Base-by-base conservation (phyloP, 2,888 invertebrate genomes). In the Tridacna gigas region DNA sequence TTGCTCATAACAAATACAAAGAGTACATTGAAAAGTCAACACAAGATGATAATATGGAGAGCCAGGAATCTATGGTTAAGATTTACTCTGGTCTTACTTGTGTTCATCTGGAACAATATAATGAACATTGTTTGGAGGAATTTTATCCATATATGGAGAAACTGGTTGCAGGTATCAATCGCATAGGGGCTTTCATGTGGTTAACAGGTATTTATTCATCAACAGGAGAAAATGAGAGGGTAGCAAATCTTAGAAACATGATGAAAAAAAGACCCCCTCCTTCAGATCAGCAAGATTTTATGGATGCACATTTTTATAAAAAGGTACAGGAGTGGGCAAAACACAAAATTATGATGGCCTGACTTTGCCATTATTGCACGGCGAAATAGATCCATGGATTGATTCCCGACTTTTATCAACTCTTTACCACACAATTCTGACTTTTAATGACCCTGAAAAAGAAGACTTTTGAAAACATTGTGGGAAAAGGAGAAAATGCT, bases 1-100 rank as follows among this genome's bases (percentile, higher is more conserved):
- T 83, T 45, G 86, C 80, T 37, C 77, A 79, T 60, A 67, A 77
- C 18, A 26, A n/a, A 22, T 84, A 76, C 65, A 69, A 71, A 47
- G 37, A 63, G 0, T 37, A 45, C 5, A 28, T 63, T n/a, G 20
- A 75, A 22, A 5, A n/a, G 15, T 22, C 63, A 13, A 25, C 22
- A 25, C 48, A 22, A 1, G 25, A 22, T 47, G 51, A 26, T 15
- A 51, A 75, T 0, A 51, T 67, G n/a, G 47, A 74, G 12, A 28
- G 0, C 4, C 78, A 74, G 7, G 45, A 25, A 5, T 25, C 69
- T 0, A 79, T 82, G 82, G 51, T 79, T 45, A 9, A 75, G 25
- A 79, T 82, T 61, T 82, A 82, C 63, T 66, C 69, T 4, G 82
- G 75, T 2, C 75, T 82, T 25, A 74, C 37, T 45, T 12, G n/a